Evolutionary conservation across 2,113 vertebrate species (phyloP).

Genomic region (Saguinus imperator): DNA sequence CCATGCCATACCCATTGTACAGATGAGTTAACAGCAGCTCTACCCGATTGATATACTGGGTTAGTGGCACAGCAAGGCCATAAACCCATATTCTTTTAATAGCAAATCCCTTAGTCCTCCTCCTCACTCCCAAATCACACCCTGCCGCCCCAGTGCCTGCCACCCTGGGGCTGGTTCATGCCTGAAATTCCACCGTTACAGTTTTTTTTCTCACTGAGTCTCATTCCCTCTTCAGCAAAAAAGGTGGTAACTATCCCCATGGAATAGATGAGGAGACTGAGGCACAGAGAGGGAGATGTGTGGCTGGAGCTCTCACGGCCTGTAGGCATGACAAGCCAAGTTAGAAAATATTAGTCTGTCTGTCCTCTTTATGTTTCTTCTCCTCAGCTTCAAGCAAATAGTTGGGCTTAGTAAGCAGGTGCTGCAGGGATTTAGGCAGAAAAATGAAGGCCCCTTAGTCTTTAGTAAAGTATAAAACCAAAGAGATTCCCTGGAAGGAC

Average conservation of each 20-base stretch:
- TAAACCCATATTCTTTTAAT: not conserved
- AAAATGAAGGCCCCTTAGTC: not conserved
- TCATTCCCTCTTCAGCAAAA: not conserved
- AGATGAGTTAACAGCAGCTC: not conserved
- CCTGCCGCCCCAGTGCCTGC: not conserved
- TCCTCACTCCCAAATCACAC: not conserved
- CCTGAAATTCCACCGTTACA: not conserved
- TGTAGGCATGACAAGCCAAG: rapidly evolving
- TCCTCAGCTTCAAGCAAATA: not conserved
- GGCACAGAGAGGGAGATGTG: not conserved
- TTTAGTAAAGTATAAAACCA: not conserved
- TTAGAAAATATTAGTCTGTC: not conserved
- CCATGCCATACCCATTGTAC: not conserved
- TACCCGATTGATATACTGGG: not conserved
- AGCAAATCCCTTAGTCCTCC: not conserved
- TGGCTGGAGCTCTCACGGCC: not conserved
- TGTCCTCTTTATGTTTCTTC: not conserved
- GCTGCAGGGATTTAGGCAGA: not conserved
- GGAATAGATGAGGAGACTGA: not conserved
- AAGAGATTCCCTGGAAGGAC: not conserved
- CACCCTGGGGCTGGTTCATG: not conserved
- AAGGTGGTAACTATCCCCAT: not conserved
- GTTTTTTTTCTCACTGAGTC: not conserved
- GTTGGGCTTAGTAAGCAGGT: not conserved
- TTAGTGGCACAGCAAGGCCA: not conserved